Evolutionary conservation across 2,113 vertebrate genomes (phyloP), one percentile per base, ranked within the genome.

Genomic region (Cololabis saira): DNA sequence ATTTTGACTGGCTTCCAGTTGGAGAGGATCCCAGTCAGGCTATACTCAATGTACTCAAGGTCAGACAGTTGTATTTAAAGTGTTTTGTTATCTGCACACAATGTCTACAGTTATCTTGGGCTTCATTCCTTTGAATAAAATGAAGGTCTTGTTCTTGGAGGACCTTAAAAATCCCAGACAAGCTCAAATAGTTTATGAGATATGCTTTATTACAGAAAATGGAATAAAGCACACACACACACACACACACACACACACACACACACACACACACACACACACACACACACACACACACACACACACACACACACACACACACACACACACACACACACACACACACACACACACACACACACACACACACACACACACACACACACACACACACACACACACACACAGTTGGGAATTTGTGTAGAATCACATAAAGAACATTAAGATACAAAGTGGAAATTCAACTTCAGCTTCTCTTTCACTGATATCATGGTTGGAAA

Each of bases 1-100:
- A 45, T 87, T 82, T 84, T 86, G 83, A 81, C 70, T 76, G 40
- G 14, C 44, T 76, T 85, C 76, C 66, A 87, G 58, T 61, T 84
- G 81, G 84, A 78, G 12, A 41, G 49, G 12, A 56, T 88, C 80
- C 74, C 66, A 79, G 65, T 24, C 41, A 73, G 40, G 69, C 60
- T 60, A 71, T 76, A 81, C 53, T 62, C 71, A 54, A 16, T 48
- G 67, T 57, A 50, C 55, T 71, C 51, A 50, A 51, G 63, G 64
- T 61, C 66, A 73, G 70, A 67, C 58, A 63, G 40, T 74, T 67
- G 74, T 73, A 76, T 85, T 78, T 78, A 71, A 64, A 76, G 47
- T 37, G 59, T 70, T 50, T 56, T 70, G 41, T 47, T 77, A 53
- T 76, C 62, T 33, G 27, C 33, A 4, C 33, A 54, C 58, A 55